Evolutionary conservation across 2,113 vertebrate species (phyloP), one percentile per base, ranked within the genome.

Genomic region (Calcarius ornatus): DNA sequence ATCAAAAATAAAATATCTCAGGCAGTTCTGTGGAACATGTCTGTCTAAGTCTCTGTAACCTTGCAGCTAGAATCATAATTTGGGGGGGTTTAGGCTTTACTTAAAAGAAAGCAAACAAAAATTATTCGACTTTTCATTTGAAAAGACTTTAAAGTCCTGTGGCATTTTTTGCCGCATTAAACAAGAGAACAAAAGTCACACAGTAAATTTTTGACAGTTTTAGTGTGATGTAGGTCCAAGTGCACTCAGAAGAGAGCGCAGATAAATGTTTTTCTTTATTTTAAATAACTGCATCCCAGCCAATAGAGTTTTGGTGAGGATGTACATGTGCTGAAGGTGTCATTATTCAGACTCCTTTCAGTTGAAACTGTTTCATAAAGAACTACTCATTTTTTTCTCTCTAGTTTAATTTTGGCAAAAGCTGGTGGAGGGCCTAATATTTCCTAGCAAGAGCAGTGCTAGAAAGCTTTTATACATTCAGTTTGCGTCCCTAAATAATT

Each of bases 291-390:
- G 28, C 60, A 38, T 77, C 75, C 86, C 81, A 35, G 31, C 68
- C 56, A 75, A 2, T 11, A 56, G 53, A 35, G 3, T 11, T 63
- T 5, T 68, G 60, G 12, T 38, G 42, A 73, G 33, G n/a, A 33
- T 15, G 5, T 33, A 6, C 31, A 1, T 11, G 5, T 93, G 28
- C 43, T 82, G 56, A 27, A 92, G 73, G 24, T 65, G 43, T 60
- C 75, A 7, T 47, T 69, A 85, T 59, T 73, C 88, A 80, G 78
- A 59, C 53, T 69, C 30, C 23, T 6, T 72, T 94, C 3, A 5
- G 35, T 42, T 63, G 27, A 86, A 92, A 83, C 61, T 50, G 72
- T 73, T 96, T 91, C 40, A 45, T 70, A 50, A 94, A 86, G 72
- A 94, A 70, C 70, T 28, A 15, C 43, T 66, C 56, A n/a, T 33